A percentile compares a stretch with the other conserved stretches of the same genome.
Evolutionary conservation across 2,797 vertebrate genomes (phyloP).

Genomic region (Chloroceryle amazona): DNA sequence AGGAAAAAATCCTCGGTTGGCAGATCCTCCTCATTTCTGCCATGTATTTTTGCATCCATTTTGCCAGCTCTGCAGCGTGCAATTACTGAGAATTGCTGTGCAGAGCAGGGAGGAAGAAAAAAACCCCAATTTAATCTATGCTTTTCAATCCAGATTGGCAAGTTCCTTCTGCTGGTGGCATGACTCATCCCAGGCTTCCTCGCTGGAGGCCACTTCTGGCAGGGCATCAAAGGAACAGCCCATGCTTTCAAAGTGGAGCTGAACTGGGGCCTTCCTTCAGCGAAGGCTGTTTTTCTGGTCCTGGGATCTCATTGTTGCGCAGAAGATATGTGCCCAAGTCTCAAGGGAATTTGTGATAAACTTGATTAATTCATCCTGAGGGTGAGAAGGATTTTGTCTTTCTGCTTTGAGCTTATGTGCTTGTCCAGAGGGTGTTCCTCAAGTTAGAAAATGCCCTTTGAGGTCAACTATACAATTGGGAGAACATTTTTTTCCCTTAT

Average conservation of each 20-base stretch:
- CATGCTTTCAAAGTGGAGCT: background rate
- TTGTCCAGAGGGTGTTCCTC: background rate
- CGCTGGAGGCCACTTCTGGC: constrained; percentile 35
- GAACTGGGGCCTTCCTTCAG: constrained; percentile 11
- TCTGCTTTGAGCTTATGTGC: rapidly evolving
- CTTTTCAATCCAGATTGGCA: background rate
- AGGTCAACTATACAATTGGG: background rate
- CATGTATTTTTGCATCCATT: rapidly evolving
- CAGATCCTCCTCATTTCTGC: background rate
- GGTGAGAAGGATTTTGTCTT: background rate
- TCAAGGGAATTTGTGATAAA: background rate
- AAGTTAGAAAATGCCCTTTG: background rate
- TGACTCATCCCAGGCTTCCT: constrained; percentile 50
- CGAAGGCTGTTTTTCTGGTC: background rate
- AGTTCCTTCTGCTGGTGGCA: background rate
- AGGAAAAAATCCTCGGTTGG: background rate
- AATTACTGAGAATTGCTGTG: background rate
- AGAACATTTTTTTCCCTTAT: background rate
- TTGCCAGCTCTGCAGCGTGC: rapidly evolving
- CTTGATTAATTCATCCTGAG: background rate
- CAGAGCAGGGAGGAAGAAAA: background rate
- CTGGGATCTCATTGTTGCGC: rapidly evolving
- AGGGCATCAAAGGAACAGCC: constrained; percentile 30
- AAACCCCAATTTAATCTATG: background rate
- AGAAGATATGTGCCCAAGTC: background rate